Conservation (phyloP, 2,797 vertebrate species). For the Echiichthys vipera region DNA sequence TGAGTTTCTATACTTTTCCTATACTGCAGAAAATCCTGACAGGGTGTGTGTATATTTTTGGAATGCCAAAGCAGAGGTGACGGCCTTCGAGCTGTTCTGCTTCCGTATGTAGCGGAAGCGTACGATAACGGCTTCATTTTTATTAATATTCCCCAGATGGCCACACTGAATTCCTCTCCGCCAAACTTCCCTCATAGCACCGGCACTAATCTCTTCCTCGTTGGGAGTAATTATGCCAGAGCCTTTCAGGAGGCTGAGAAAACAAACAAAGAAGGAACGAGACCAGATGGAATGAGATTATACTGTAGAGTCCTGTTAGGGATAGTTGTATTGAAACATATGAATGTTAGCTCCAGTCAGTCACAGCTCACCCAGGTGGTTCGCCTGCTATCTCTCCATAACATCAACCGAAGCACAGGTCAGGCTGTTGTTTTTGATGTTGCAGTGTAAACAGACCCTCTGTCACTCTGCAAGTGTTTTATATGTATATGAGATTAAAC, state of each 20-base stretch:
- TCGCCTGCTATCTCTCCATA: not conserved
- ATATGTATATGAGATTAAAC: constrained; percentile 33
- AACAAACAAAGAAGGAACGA: constrained; percentile 67
- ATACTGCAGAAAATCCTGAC: constrained; percentile 10
- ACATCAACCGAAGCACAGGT: not conserved
- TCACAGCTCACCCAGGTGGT: constrained; percentile 1
- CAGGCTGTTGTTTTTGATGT: constrained; percentile 11
- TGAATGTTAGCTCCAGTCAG: constrained; percentile 12
- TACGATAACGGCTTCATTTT: constrained; percentile 44
- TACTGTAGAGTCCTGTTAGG: constrained; percentile 21
- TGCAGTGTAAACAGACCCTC: constrained; percentile 12
- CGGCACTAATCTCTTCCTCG: constrained; percentile 68
- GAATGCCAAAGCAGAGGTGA: constrained; percentile 16
- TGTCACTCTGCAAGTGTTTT: constrained; percentile 3
- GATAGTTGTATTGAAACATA: not conserved
- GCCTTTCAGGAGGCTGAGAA: constrained; percentile 67
- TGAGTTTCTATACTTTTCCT: too few relatives aligned
- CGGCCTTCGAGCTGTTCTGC: constrained; percentile 21
- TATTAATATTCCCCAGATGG: constrained; percentile 66
- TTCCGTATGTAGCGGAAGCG: constrained; percentile 37
- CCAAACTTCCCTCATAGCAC: constrained; percentile 53
- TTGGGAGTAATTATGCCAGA: constrained; percentile 66
- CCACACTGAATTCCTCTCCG: constrained; percentile 39
- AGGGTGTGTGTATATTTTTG: constrained; percentile 26
- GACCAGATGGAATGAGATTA: constrained; percentile 63